A percentile compares a stretch with the other conserved stretches of the same genome.
Evolutionary conservation across 2,888 invertebrate species (phyloP).

Genomic region (Operophtera brumata): DNA sequence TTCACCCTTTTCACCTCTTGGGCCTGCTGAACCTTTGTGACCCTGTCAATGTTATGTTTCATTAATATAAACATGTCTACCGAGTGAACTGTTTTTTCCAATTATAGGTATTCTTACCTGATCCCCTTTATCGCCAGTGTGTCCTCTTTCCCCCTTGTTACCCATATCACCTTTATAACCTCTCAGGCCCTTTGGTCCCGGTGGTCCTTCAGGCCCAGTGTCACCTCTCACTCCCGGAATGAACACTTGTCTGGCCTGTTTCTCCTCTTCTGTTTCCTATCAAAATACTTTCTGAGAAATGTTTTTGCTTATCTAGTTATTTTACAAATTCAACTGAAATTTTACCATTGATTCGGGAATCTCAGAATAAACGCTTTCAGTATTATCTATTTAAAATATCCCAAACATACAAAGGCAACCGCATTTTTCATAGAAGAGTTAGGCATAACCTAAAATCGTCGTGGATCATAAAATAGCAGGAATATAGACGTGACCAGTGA

Average conservation of each 20-base stretch:
- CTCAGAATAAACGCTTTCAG: too few species aligned
- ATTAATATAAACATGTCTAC: too few species aligned
- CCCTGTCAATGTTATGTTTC: slow-evolving; percentile 31
- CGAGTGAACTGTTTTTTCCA: too few species aligned
- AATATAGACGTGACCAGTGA: too few species aligned
- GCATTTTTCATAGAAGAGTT: too few species aligned
- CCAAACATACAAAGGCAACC: too few species aligned
- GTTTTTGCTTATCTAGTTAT: slow-evolving; percentile 2
- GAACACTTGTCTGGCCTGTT: slow-evolving; percentile 39
- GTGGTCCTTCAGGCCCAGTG: slow-evolving; percentile 49
- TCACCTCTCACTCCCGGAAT: slow-evolving; percentile 54
- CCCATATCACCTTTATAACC: slow-evolving; percentile 83
- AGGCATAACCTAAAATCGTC: too few species aligned
- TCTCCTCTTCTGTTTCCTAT: slow-evolving; percentile 57
- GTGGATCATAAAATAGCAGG: too few species aligned
- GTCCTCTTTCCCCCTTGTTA: slow-evolving; percentile 67
- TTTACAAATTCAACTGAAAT: background rate
- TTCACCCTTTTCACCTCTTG: slow-evolving; percentile 60
- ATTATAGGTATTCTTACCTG: slow-evolving; percentile 36
- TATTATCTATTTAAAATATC: too few species aligned
- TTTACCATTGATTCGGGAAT: too few species aligned
- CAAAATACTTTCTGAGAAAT: slow-evolving; percentile 47
- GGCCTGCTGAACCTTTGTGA: slow-evolving; percentile 47
- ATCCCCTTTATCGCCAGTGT: slow-evolving; percentile 74
- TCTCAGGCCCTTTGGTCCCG: slow-evolving; percentile 79